phyloP scores from a whole-genome alignment of 1,140 invertebrate species.

The Gyrodactylus bullatarudis region DNA sequence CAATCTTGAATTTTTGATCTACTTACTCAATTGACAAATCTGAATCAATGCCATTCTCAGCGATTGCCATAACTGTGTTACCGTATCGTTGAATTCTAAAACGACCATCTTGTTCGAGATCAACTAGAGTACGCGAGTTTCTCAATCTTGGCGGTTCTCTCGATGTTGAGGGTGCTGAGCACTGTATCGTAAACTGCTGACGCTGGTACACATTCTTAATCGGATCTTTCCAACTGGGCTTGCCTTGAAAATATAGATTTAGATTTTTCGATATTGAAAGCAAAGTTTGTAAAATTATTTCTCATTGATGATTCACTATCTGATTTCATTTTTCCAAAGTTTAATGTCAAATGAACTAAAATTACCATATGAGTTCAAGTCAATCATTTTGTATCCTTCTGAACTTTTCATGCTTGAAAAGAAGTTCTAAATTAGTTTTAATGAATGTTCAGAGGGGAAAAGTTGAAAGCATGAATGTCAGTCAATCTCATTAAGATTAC shows the following conservation, averaged over 20 bases:
- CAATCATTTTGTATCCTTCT: no score
- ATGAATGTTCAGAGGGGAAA: no score
- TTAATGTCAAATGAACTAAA: no score
- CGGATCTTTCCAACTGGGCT: background rate
- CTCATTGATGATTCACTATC: no score
- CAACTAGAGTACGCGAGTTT: background rate
- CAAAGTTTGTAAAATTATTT: no score
- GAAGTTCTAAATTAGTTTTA: no score
- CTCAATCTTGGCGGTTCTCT: background rate
- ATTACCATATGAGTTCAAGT: no score
- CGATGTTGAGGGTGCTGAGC: background rate
- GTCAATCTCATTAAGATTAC: no score
- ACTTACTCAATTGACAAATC: background rate
- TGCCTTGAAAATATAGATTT: background rate
- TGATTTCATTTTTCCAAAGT: no score
- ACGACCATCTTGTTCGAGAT: background rate
- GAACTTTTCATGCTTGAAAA: no score
- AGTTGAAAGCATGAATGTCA: no score
- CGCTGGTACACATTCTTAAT: background rate
- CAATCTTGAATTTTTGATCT: background rate
- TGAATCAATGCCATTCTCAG: background rate
- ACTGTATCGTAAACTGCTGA: background rate
- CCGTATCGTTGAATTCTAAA: background rate
- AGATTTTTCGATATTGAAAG: background rate
- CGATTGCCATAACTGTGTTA: background rate